Evolutionary conservation across 2,797 vertebrate species (phyloP).

Genomic region (Gymnocypris eckloni): DNA sequence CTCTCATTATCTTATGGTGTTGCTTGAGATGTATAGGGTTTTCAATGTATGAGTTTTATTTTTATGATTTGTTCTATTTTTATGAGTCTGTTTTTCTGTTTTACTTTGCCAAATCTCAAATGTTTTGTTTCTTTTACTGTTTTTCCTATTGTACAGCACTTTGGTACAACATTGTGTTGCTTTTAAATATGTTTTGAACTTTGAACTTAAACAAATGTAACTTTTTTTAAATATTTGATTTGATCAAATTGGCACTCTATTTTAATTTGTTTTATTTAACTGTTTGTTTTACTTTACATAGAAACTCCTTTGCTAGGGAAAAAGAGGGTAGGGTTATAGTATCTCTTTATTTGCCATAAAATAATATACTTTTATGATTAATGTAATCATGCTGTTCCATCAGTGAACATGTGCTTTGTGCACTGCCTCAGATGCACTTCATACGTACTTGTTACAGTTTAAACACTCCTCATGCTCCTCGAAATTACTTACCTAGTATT

Average conservation of each 20-base stretch:
- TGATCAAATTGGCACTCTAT: neutral
- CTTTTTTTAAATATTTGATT: too few species aligned
- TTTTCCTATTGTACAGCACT: neutral
- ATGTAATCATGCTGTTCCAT: slow-evolving; percentile 1
- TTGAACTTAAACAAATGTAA: neutral
- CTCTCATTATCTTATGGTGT: neutral
- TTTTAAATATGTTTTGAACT: neutral
- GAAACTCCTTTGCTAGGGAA: neutral
- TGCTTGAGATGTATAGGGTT: neutral
- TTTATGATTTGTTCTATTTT: neutral
- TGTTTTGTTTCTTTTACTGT: neutral
- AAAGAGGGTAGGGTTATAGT: neutral
- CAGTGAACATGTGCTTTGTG: neutral
- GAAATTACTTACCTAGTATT: neutral
- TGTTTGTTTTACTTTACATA: neutral
- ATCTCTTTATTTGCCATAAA: slow-evolving; percentile 17
- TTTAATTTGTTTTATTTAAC: neutral
- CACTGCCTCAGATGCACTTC: neutral
- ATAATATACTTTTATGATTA: neutral
- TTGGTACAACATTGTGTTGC: neutral
- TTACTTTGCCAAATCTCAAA: too few species aligned
- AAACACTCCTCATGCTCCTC: neutral
- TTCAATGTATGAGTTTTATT: neutral
- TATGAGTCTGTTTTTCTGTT: too few species aligned
- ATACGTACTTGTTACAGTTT: neutral